These are phyloP conservation scores for Aphyosemion australe DNA, from an alignment of 2,113 vertebrate species.

Conservation along the genomic window DNA sequence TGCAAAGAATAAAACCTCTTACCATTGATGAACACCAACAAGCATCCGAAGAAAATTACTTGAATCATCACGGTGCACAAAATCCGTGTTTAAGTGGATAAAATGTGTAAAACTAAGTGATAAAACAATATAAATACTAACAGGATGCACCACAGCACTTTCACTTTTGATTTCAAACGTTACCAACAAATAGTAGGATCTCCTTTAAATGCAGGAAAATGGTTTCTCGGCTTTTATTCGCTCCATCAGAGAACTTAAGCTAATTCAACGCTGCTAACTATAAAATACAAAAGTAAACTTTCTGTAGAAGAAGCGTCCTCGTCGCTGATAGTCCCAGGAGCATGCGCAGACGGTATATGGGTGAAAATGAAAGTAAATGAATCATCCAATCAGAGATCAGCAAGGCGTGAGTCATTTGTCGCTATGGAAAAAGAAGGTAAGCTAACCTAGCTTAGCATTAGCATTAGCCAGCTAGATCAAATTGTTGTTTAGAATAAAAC, in stretches of 20 bases:
- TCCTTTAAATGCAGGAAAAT: neutral
- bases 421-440: no score
- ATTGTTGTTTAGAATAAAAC: neutral
- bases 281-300: neutral
- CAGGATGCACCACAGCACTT: conserved; percentile 39
- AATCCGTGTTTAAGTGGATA: neutral
- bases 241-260: neutral
- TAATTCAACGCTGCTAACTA: neutral
- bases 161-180: conserved; percentile 73
- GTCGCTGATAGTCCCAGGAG: accelerated
- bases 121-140: neutral
- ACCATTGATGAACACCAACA: conserved; percentile 60
- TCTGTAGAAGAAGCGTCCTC: neutral
- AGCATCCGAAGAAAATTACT: conserved; percentile 47
- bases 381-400: conserved; percentile 38
- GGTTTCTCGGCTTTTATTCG: neutral
- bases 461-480: neutral
- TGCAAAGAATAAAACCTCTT: conserved; percentile 19
- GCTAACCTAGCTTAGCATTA: neutral
- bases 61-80: conserved; percentile 25
- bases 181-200: neutral
- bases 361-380: conserved; percentile 16
- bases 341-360: neutral
- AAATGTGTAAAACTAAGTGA: neutral
- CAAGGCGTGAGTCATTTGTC: neutral